Percentiles rank a stretch among this genome's conserved stretches.
Conservation (phyloP, 2,888 invertebrate genomes). For the Nephrocerus scutellatus region DNA sequence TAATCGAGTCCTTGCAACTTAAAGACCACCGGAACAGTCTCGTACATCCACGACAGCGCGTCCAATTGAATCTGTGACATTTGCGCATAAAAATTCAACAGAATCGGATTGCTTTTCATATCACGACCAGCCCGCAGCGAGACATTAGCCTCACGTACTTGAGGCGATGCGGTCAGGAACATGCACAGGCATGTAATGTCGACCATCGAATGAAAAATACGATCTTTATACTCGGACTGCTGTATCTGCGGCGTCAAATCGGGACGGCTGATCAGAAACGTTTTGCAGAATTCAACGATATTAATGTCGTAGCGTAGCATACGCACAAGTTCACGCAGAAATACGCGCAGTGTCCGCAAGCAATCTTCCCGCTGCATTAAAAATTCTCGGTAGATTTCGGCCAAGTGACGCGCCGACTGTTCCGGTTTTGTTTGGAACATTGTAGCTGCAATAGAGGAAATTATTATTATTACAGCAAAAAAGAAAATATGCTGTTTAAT, state of each 20-base stretch:
- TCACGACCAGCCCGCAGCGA: conserved; percentile 51
- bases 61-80: conserved; percentile 72
- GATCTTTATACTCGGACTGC: conserved; percentile 67
- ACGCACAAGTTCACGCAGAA: conserved; percentile 83
- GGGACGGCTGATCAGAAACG: conserved; percentile 57
- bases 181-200: conserved; percentile 83
- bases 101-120: conserved; percentile 36
- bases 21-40: conserved; percentile 68
- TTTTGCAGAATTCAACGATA: conserved; percentile 69
- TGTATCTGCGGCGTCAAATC: conserved; percentile 57
- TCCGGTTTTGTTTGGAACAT: conserved; percentile 82
- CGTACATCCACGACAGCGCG: conserved; percentile 82
- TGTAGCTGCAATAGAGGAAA: conserved; percentile 51
- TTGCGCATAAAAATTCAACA: conserved; percentile 43
- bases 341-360: conserved; percentile 72
- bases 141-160: conserved; percentile 61
- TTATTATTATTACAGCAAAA: too few species aligned
- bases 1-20: conserved; percentile 66
- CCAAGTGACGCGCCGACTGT: conserved; percentile 72
- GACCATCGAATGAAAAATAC: conserved; percentile 73
- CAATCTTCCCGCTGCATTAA: conserved; percentile 85
- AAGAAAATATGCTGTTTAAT: too few species aligned
- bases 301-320: conserved; percentile 75
- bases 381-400: conserved; percentile 79
- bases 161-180: conserved; percentile 67